phyloP scores from a whole-genome alignment of 2,113 vertebrate genomes.

The Leiothrix lutea region DNA sequence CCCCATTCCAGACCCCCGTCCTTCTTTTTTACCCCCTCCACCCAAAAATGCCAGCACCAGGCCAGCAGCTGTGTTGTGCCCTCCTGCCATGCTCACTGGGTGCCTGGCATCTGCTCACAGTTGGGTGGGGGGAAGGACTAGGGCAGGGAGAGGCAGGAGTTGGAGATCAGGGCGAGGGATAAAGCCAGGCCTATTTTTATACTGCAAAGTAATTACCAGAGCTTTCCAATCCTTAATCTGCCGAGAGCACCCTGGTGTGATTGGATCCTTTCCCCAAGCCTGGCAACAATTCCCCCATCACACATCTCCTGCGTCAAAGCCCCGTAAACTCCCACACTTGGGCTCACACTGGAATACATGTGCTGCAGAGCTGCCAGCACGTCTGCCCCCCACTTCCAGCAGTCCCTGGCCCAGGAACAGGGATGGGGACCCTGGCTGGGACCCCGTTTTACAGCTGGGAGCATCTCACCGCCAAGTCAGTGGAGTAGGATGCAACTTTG shows the following conservation, averaged over 20 bases:
- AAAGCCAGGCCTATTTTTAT: slow-evolving; percentile 51
- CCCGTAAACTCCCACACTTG: slow-evolving; percentile 8
- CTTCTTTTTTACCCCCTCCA: not conserved
- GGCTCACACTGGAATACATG: not conserved
- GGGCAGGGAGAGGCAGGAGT: not conserved
- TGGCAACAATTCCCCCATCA: slow-evolving; percentile 45
- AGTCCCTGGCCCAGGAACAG: not conserved
- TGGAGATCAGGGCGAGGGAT: slow-evolving; percentile 25
- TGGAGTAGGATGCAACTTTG: not conserved
- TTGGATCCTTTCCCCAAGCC: slow-evolving; percentile 41
- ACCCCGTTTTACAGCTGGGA: not conserved
- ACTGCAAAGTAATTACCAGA: slow-evolving; percentile 60
- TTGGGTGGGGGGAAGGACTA: not conserved
- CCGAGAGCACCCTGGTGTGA: not conserved
- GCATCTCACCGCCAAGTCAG: accelerated
- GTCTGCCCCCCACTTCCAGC: not conserved
- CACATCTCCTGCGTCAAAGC: slow-evolving; percentile 56
- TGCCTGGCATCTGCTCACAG: not conserved
- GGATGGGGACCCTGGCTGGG: not conserved
- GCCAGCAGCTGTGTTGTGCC: not conserved
- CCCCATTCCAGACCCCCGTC: not conserved
- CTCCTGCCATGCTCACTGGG: accelerated
- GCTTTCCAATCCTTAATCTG: slow-evolving; percentile 61
- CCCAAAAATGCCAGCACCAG: not conserved
- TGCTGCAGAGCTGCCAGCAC: not conserved